A percentile compares a stretch with the other conserved stretches of the same genome.
Conservation (phyloP, 2,113 vertebrate genomes). For the Sminthopsis crassicaudata region DNA sequence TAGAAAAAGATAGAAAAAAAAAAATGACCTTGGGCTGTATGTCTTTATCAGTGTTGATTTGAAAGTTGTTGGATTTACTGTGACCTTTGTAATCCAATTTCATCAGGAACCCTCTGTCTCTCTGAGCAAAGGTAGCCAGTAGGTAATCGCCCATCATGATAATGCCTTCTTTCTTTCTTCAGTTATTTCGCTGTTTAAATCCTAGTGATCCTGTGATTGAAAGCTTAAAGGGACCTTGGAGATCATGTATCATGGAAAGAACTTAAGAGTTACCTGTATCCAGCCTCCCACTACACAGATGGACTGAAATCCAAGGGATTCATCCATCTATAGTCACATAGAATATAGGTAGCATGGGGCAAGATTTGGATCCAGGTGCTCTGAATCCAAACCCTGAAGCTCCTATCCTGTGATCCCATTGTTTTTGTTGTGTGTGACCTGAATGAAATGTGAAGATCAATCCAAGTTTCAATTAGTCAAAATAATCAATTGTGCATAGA, state of each 20-base stretch:
- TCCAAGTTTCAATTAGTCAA: not conserved
- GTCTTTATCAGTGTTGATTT: conserved; percentile 35
- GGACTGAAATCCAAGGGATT: not conserved
- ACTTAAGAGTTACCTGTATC: not conserved
- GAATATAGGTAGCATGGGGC: not conserved
- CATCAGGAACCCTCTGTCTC: conserved; percentile 33
- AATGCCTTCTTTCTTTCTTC: not conserved
- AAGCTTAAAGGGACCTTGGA: not conserved
- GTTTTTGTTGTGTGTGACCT: not conserved
- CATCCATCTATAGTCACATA: not conserved
- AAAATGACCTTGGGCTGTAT: conserved; percentile 16
- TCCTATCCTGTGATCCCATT: not conserved
- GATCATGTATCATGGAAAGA: not conserved
- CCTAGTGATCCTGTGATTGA: not conserved
- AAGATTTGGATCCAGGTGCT: not conserved
- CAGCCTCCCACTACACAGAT: not conserved
- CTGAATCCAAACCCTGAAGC: not conserved
- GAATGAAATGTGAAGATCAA: not conserved
- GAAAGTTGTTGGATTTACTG: not conserved
- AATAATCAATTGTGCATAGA: not conserved
- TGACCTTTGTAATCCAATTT: conserved; percentile 56
- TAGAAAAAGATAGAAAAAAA: not conserved
- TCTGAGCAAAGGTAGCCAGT: conserved; percentile 48
- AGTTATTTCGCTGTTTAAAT: not conserved
- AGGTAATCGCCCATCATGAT: not conserved